These are phyloP conservation scores for Drosophila kepulauana DNA, from an alignment of 1,140 invertebrate species.

Conservation along the genomic window DNA sequence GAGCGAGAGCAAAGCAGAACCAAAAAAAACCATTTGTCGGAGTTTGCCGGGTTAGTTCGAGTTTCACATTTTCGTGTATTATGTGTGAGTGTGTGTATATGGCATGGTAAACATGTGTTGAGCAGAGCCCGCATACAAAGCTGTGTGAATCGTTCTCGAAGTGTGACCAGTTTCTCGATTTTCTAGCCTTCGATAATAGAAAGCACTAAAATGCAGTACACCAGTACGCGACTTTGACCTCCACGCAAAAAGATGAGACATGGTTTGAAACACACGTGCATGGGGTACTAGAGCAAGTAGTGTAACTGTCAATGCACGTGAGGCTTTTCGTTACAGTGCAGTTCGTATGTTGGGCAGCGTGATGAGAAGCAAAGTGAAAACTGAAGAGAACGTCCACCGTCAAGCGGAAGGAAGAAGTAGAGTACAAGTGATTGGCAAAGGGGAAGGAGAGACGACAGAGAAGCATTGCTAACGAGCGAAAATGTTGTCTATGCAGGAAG, in stretches of 20 bases:
- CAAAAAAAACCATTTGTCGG: constrained; percentile 58
- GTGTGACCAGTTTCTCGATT: constrained; percentile 45
- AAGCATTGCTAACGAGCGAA: constrained; percentile 48
- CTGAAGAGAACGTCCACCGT: constrained; percentile 7
- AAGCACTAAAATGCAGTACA: constrained; percentile 25
- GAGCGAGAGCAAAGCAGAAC: constrained; percentile 27
- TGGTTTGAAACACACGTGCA: not conserved
- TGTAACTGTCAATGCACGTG: constrained; percentile 68
- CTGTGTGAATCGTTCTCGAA: constrained; percentile 8
- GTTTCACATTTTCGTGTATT: constrained; percentile 1
- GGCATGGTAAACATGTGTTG: constrained; percentile 27
- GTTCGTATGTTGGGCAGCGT: not conserved
- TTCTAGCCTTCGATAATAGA: not conserved
- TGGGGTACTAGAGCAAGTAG: constrained; percentile 28
- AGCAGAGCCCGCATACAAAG: constrained; percentile 26
- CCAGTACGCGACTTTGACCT: constrained; percentile 46
- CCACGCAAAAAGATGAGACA: constrained; percentile 31
- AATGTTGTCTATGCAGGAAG: constrained; percentile 65
- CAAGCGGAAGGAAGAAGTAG: constrained; percentile 66
- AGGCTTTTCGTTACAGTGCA: constrained; percentile 59
- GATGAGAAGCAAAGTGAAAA: not conserved
- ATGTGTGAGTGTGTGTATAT: no score
- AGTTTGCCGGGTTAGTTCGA: constrained; percentile 71
- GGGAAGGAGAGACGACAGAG: constrained; percentile 1
- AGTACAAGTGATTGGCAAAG: constrained; percentile 38